Base-by-base conservation (phyloP, 1,140 invertebrate genomes). In the Tetramorium alpestre region DNA sequence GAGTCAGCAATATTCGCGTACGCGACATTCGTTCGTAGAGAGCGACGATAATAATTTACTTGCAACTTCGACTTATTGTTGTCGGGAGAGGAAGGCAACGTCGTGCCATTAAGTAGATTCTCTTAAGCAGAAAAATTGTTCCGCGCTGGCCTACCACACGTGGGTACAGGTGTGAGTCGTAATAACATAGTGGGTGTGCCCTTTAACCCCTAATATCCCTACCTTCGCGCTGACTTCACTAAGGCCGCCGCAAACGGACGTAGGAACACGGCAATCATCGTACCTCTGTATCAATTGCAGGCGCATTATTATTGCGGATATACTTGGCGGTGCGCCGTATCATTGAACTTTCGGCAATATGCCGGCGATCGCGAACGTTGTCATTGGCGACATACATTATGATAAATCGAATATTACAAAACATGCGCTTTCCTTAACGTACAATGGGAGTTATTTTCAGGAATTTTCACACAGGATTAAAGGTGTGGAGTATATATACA, bases 81-180 rank as follows among this genome's bases (percentile, higher is more conserved):
- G 89, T 86, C 84, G 3, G 54, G 16, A 58, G 72, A 72, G 72
- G 86, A 81, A 77, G 62, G 33, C 69, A 47, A 33, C 69, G 80
- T 75, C 56, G 44, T 60, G 28, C 88, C 89, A 87, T 91, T 89
- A 90, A 91, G 88, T 86, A 82, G 88, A 90, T 89, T 89, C 81
- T 72, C 67, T 84, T 84, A 84, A 84, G 49, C 70, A 75, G 84
- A 88, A 92, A 89, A 92, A 90, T 91, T 78, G 70, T 88, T 86
- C 87, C 84, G 82, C 69, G 86, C 67, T 84, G 77, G 75, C 80
- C 87, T 81, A 87, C 87, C 91, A 69, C 65, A 69, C 91, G 84
- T 89, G 86, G 92, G 87, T 93, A 93, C 94, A 94, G 94, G 94
- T 95, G 94, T 94, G 93, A 95, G 94, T 92, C 92, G 92, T 95